These are phyloP conservation scores for Campodea augens DNA, from an alignment of 1,140 invertebrate genomes.

Conservation along the genomic window DNA sequence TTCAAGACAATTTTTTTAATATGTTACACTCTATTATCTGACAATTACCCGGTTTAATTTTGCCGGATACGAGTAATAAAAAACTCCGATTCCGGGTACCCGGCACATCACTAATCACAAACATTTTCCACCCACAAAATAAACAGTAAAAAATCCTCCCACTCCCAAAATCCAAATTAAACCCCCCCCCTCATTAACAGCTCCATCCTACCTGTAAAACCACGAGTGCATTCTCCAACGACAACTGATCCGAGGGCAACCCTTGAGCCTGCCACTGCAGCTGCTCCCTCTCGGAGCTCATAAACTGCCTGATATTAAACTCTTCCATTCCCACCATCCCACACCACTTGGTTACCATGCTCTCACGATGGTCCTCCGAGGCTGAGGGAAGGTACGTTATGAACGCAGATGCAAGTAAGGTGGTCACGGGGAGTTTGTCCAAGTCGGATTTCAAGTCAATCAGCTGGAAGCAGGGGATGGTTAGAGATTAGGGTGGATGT, in stretches of 20 bases:
- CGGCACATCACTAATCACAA: too few relatives aligned
- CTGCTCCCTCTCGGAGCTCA: conserved; percentile 55
- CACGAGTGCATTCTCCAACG: conserved; percentile 63
- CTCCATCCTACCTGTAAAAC: conserved; percentile 51
- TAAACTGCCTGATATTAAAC: conserved; percentile 50
- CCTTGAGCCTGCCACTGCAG: conserved; percentile 73
- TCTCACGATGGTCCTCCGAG: conserved; percentile 42
- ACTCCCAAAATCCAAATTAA: conserved; percentile 41
- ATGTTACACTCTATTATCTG: too few relatives aligned
- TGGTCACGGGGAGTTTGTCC: conserved; percentile 37
- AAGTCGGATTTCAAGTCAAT: conserved; percentile 34
- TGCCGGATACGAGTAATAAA: too few relatives aligned
- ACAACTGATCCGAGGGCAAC: conserved; percentile 54
- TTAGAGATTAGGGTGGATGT: too few relatives aligned
- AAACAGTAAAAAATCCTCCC: conserved; percentile 60
- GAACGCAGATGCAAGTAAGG: conserved; percentile 52
- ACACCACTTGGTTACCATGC: conserved; percentile 36
- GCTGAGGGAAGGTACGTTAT: conserved; percentile 49
- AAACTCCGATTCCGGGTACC: conserved; percentile 48
- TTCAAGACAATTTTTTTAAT: too few relatives aligned
- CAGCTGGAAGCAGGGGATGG: conserved; percentile 24
- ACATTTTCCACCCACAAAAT: too few relatives aligned
- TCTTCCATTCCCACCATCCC: conserved; percentile 26
- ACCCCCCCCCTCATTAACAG: conserved; percentile 35
- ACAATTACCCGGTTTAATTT: too few relatives aligned